Evolutionary conservation across 2,888 invertebrate species (phyloP), one percentile per base, ranked within the genome.

Genomic region (Desoria tigrina): DNA sequence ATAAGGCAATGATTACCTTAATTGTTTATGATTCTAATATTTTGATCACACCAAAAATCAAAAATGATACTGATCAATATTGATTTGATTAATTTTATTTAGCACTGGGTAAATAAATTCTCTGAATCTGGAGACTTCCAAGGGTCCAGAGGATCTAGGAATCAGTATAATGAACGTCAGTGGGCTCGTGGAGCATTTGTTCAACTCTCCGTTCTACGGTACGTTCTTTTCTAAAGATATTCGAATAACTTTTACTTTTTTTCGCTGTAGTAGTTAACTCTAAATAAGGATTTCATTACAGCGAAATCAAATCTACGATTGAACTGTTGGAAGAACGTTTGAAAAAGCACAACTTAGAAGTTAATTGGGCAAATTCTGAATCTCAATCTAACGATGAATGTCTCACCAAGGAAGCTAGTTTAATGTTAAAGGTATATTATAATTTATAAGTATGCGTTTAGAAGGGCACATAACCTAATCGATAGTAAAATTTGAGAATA

Each of bases 281-380:
- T 23, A 24, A 7, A 51, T 51, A 9, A 21, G 21, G n/a, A n/a
- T 51, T 16, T 42, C 16, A 28, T 18, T 71, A 21, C 28, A 84
- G 84, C 6, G 93, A 93, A 78, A 86, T 91, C 78, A 84, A 88
- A 76, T 84, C 86, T 27, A 79, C 93, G 63, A 85, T 90, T 0
- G 80, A 82, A 0, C 94, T 95, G 71, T 80, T 95, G 45, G 85
- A 83, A n/a, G 68, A 77, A 21, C 84, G 93, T 0, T 82, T 94
- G 3, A 78, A 82, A 1, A 26, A 60, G 42, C n/a, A n/a, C n/a
- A n/a, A n/a, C n/a, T n/a, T n/a, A n/a, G n/a, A n/a, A n/a, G n/a
- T n/a, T n/a, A n/a, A n/a, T n/a, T n/a, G n/a, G n/a, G n/a, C n/a
- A n/a, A 62, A 27, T 42, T 28, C 32, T n/a, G 54, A 54, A 7